Percentiles rank a stretch among this genome's conserved stretches.
These are phyloP conservation scores for Blennius ocellaris DNA, from an alignment of 2,113 vertebrate species.

Conservation along the genomic window DNA sequence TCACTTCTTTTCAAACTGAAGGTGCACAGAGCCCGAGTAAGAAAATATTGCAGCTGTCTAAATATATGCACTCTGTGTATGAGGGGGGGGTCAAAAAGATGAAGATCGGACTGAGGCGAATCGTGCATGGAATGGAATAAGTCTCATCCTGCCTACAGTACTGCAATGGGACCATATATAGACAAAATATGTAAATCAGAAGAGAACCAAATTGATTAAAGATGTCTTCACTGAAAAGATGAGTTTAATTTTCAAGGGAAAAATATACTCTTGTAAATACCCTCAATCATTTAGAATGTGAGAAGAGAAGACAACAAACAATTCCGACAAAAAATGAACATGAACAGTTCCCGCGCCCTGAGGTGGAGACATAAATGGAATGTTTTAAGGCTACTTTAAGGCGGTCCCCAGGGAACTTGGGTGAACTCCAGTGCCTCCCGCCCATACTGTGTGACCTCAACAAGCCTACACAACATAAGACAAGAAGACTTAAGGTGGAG, in stretches of 20 bases:
- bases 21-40: too few relatives aligned
- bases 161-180: not conserved
- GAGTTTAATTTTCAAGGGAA: not conserved
- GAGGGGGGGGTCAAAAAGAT: not conserved
- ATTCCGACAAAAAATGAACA: constrained; percentile 13
- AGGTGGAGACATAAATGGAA: constrained; percentile 38
- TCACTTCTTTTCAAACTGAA: too few relatives aligned
- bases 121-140: not conserved
- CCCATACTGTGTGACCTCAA: constrained; percentile 42
- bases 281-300: constrained; percentile 26
- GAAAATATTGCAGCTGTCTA: not conserved
- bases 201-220: not conserved
- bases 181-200: not conserved
- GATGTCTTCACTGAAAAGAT: not conserved
- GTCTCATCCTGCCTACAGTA: not conserved
- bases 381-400: constrained; percentile 57
- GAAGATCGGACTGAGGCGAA: not conserved
- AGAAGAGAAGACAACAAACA: constrained; percentile 44
- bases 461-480: constrained; percentile 49
- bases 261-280: constrained; percentile 16
- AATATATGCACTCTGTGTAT: not conserved
- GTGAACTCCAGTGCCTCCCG: constrained; percentile 41
- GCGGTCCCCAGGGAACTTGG: constrained; percentile 33
- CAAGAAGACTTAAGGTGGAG: constrained; percentile 18
- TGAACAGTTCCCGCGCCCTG: not conserved